Base-by-base conservation (phyloP, 2,797 vertebrate species). In the Glyptemys insculpta region DNA sequence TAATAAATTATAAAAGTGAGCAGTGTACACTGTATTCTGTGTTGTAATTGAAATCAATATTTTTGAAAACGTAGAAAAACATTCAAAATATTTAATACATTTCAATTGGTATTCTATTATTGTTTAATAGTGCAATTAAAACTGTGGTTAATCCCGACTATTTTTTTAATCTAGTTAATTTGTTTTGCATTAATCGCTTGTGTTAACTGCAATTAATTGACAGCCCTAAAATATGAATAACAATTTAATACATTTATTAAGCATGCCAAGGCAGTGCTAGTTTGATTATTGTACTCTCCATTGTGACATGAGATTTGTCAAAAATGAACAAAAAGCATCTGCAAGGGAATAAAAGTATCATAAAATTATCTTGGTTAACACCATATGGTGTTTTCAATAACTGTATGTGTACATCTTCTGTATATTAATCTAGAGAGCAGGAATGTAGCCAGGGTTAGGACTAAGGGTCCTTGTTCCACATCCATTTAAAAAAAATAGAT, bases 251-350 rank as follows among this genome's bases (percentile, higher is more conserved):
- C 27, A 15, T 14, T 9, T 88, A 79, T 79, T 68, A 81, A 37
- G 3, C 86, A 82, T 65, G 50, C 54, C 54, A 72, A 91, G 47
- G 41, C 79, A 74, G 85, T 94, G 74, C 47, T 74, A 84, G 81
- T 97, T 62, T 94, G 41, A 49, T 80, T 92, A 21, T 86, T 88
- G 72, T 91, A 16, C 82, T 95, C n/a, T 91, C 15, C 19, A 44
- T 57, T 1, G 1, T 54, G 85, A 94, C 96, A 96, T 88, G 87
- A 85, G 49, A 50, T 91, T 95, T 92, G 72, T 97, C 90, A 90
- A 53, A 79, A 54, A 85, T 86, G 87, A 78, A 89, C 83, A 87
- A 85, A 81, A 57, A 47, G 41, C 82, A 79, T 91, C 79, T 82
- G 78, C 78, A 91, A 79, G 89, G 78, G 86, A 81, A 90, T 88